Evolutionary conservation across 1,140 invertebrate genomes (phyloP).

Genomic region (Eumeta japonica): DNA sequence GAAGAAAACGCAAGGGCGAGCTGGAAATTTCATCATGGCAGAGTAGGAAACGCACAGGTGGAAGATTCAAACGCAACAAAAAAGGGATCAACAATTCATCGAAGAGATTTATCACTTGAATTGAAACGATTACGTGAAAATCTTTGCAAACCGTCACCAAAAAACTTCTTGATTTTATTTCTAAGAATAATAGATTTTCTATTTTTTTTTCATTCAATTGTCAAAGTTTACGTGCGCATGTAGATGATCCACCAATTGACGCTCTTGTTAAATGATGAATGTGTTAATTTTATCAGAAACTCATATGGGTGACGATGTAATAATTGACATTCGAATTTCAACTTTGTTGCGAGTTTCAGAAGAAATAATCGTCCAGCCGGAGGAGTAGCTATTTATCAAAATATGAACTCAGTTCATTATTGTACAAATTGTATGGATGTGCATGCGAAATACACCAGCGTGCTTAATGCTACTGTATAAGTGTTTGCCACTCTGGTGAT

Average conservation of each 20-base stretch:
- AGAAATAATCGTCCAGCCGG: background rate
- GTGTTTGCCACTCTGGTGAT: background rate
- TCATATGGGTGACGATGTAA: background rate
- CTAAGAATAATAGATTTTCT: background rate
- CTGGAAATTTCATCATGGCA: background rate
- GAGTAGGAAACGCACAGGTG: background rate
- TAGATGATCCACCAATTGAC: background rate
- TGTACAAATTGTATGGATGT: background rate
- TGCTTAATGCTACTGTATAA: background rate
- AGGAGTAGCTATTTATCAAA: conserved; percentile 1
- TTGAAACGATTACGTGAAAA: background rate
- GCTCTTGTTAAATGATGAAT: background rate
- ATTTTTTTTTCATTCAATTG: conserved; percentile 1
- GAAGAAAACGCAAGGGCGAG: background rate
- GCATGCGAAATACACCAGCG: background rate
- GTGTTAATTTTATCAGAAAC: background rate
- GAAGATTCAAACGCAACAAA: background rate
- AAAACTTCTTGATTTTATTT: background rate
- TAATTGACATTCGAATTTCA: background rate
- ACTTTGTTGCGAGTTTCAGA: background rate
- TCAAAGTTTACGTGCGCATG: conserved; percentile 1
- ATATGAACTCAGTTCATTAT: background rate
- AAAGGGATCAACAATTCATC: background rate
- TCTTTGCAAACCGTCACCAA: background rate
- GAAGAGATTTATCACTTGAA: background rate